Conservation (phyloP, 2,113 vertebrate species). For the Bubo scandiacus region DNA sequence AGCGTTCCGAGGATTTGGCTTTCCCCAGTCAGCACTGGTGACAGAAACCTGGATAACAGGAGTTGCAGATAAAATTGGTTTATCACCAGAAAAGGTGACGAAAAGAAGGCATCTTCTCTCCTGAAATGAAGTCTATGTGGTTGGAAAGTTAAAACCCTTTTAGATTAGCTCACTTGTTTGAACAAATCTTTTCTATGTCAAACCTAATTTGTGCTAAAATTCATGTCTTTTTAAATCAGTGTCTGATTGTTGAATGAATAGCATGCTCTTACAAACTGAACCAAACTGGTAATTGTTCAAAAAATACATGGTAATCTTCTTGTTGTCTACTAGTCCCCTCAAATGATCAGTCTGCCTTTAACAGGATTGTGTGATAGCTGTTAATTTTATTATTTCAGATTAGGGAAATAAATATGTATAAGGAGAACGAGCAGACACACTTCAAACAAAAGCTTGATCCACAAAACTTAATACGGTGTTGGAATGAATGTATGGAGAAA, state of each 20-base stretch:
- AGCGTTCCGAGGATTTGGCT: constrained; percentile 84
- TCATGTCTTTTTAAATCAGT: accelerated
- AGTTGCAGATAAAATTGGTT: constrained; percentile 72
- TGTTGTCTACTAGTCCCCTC: neutral
- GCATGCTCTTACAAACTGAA: neutral
- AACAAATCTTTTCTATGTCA: neutral
- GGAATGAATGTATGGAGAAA: constrained; percentile 82
- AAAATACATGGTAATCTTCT: neutral
- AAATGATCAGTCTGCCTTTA: neutral
- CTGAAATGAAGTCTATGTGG: neutral
- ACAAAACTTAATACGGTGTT: constrained; percentile 79
- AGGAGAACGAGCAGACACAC: constrained; percentile 72
- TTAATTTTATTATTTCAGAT: constrained; percentile 72
- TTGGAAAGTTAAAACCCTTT: neutral
- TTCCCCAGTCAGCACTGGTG: constrained; percentile 78
- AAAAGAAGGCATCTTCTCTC: neutral
- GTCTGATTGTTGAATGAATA: neutral
- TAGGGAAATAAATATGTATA: constrained; percentile 85
- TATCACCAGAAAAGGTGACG: constrained; percentile 77
- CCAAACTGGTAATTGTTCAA: neutral
- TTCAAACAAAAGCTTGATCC: constrained; percentile 81
- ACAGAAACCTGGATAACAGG: constrained; percentile 81
- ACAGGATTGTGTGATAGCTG: neutral
- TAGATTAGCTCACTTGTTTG: neutral
- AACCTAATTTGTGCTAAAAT: neutral